Base-by-base conservation (phyloP, 64 coral and sea anemone species). In the Pachyseris speciosa region DNA sequence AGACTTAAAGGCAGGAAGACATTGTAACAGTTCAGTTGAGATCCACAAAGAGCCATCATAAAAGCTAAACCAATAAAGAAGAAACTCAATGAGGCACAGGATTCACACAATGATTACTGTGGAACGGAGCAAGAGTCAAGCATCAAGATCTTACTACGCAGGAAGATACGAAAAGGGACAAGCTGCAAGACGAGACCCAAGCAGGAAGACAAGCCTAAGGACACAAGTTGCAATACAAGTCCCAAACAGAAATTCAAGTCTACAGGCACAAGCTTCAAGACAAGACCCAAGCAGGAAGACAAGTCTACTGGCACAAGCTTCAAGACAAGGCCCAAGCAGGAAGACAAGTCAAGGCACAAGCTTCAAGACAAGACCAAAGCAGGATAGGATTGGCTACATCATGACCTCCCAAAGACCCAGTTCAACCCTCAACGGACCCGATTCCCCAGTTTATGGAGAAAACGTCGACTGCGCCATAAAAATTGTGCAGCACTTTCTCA, bases 401-500 rank as follows among this genome's bases (percentile, higher is more conserved):
- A 61, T 24, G 31, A 32, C 19, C 17, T 40, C 8, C 36, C 22
- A 55, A 12, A 19, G 48, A 78, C 75, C 77, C 77, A 40, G 77
- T 60, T 59, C 53, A 60, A 22, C 77, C 20, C 32, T 40, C 52
- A 80, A 60, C 29, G 33, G n/a, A 80, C 51, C 58, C 63, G 0
- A 69, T 24, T 44, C 19, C 3, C 50, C 63, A 49, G 28, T 80
- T 38, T 61, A 90, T n/a, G 75, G 42, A 34, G 87, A 90, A 45
- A 90, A 78, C 33, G 45, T 90, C 9, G 75, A 90, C 17, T 90
- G 65, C 16, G 75, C 87, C 8, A 69, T 90, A 19, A 52, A 37
- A 80, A 90, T 80, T 9, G 87, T 80, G 1, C 60, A 90, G 37
- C 74, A 90, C 32, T 90, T 90, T 53, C 64, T 90, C 0, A 52